phyloP scores from a whole-genome alignment of 2,797 vertebrate species.

The Morus bassanus region DNA sequence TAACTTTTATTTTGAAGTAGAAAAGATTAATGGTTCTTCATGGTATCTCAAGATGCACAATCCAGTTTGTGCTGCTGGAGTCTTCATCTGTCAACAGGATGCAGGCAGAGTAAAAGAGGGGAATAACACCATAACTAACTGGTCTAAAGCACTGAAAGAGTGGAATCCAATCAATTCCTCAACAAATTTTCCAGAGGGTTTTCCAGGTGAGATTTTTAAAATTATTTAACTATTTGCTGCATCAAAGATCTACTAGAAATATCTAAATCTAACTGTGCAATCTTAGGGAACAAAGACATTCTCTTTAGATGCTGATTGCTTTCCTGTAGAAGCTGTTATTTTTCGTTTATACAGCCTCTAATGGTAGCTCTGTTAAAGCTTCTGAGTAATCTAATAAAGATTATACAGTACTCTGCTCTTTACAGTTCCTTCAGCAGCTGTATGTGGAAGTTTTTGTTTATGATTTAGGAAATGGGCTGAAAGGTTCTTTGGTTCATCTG shows the following conservation, averaged over 20 bases:
- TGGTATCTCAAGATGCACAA: not conserved
- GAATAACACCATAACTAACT: not conserved
- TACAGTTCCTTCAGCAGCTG: conserved; percentile 44
- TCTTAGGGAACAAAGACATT: conserved; percentile 33
- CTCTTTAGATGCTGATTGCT: conserved; percentile 43
- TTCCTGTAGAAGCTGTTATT: conserved; percentile 53
- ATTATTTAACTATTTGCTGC: not conserved
- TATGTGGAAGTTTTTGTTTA: conserved; percentile 58
- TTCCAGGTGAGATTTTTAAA: conserved; percentile 28
- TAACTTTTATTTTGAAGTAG: not conserved
- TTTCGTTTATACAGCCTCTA: conserved; percentile 65
- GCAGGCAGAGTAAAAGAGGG: not conserved
- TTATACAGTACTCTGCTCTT: conserved; percentile 28
- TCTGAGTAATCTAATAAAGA: conserved; percentile 63
- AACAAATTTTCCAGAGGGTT: not conserved
- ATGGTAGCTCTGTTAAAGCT: conserved; percentile 42
- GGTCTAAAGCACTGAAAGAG: not conserved
- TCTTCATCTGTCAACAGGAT: not conserved
- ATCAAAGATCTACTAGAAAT: conserved; percentile 29
- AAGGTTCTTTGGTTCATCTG: conserved; percentile 63
- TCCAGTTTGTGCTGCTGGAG: not conserved
- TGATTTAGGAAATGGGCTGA: conserved; percentile 62
- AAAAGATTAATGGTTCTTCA: not conserved
- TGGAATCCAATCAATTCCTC: not conserved
- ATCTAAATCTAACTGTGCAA: conserved; percentile 48